A percentile compares a stretch with the other conserved stretches of the same genome.
Evolutionary conservation across 2,797 vertebrate species (phyloP).

Genomic region (Poeciliopsis gracilis): DNA sequence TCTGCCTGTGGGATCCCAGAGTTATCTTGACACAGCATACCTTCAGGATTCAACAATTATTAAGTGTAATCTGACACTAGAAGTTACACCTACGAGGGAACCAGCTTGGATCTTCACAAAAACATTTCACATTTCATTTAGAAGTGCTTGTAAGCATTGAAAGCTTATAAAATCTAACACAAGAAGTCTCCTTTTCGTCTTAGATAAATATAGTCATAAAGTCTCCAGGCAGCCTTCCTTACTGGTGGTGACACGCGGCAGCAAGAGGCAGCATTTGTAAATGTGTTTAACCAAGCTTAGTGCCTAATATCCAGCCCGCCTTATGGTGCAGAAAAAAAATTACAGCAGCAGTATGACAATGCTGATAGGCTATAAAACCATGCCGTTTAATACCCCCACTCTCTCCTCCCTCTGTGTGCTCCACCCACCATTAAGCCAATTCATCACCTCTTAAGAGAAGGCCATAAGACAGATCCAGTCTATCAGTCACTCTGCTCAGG

Average conservation of each 20-base stretch:
- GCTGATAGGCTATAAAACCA: conserved; percentile 79
- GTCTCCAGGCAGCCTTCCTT: conserved; percentile 27
- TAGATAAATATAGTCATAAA: conserved; percentile 8
- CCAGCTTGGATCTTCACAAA: not conserved
- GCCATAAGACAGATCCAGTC: conserved; percentile 63
- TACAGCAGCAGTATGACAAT: conserved; percentile 66
- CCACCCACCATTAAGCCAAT: conserved; percentile 75
- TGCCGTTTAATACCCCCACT: conserved; percentile 70
- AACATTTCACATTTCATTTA: not conserved
- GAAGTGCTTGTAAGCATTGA: not conserved
- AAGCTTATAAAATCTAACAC: not conserved
- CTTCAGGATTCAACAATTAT: not conserved
- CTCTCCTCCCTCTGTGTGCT: conserved; percentile 50
- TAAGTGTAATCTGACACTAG: no score
- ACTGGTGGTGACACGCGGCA: conserved; percentile 41
- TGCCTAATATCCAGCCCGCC: conserved; percentile 58
- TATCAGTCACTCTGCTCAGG: conserved; percentile 63
- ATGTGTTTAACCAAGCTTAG: conserved; percentile 73
- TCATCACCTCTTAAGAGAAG: conserved; percentile 74
- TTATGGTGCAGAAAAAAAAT: conserved; percentile 76
- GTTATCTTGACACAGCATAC: not conserved
- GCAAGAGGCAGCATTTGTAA: conserved; percentile 20
- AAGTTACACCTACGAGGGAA: not conserved
- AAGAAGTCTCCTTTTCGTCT: not conserved
- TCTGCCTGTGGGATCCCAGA: not conserved